These are phyloP conservation scores for Linnaemya vulpina DNA, from an alignment of 2,888 invertebrate genomes.

Conservation along the genomic window DNA sequence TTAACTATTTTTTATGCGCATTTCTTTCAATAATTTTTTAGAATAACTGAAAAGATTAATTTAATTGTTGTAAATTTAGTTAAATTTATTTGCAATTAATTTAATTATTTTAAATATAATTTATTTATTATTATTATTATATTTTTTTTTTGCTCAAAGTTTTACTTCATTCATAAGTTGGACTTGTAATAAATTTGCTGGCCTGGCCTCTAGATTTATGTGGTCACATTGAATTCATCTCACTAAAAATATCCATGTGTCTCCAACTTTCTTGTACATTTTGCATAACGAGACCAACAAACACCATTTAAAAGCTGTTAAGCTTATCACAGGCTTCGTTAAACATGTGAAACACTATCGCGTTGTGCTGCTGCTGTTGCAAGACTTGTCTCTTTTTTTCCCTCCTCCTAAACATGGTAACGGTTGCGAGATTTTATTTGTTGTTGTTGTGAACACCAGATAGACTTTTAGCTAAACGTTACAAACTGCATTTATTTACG, in stretches of 20 bases:
- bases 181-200: slow-evolving; percentile 16
- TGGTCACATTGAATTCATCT: slow-evolving; percentile 25
- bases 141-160: no score
- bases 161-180: no score
- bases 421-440: slow-evolving; percentile 37
- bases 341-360: slow-evolving; percentile 58
- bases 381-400: background rate
- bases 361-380: slow-evolving; percentile 2
- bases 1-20: no score
- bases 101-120: no score
- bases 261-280: background rate
- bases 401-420: slow-evolving; percentile 8
- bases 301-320: slow-evolving; percentile 56
- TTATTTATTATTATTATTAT: no score
- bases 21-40: no score
- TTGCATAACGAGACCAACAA: slow-evolving; percentile 44
- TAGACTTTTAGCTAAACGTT: slow-evolving; percentile 53
- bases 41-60: no score
- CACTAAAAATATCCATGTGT: no score
- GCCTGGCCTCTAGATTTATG: slow-evolving; percentile 19
- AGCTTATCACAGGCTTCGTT: slow-evolving; percentile 69
- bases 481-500: slow-evolving; percentile 59
- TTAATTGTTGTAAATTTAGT: no score
- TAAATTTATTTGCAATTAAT: no score
- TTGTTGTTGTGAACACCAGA: background rate